Evolutionary conservation across 2,113 vertebrate genomes (phyloP).

Genomic region (Phalacrocorax brasilianus): DNA sequence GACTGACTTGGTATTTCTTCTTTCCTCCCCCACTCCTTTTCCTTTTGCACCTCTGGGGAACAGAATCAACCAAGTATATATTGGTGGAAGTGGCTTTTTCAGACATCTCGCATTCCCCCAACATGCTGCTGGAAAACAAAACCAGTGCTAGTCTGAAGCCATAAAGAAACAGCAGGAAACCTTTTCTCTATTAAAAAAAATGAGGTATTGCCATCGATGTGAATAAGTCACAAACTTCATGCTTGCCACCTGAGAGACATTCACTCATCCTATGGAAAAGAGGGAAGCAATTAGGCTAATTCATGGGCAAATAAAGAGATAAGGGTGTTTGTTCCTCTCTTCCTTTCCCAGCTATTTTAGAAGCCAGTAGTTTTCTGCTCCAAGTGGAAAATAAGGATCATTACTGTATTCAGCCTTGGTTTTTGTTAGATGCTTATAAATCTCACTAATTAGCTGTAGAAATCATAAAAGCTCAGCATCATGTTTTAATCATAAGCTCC

Average conservation of each 20-base stretch:
- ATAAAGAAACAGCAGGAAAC: not conserved
- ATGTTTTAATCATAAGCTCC: slow-evolving; percentile 64
- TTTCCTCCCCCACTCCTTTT: not conserved
- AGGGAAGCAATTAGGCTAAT: not conserved
- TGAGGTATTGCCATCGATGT: not conserved
- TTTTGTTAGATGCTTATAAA: slow-evolving; percentile 39
- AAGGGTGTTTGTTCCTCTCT: not conserved
- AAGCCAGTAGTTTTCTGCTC: not conserved
- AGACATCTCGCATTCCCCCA: not conserved
- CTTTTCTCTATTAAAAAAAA: not conserved
- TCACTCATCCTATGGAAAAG: not conserved
- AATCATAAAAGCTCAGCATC: slow-evolving; percentile 59
- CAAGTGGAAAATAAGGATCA: slow-evolving; percentile 40
- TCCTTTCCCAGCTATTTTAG: not conserved
- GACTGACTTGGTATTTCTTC: not conserved
- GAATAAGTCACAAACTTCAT: not conserved
- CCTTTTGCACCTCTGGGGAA: not conserved
- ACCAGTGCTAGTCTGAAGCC: not conserved
- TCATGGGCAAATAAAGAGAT: not conserved
- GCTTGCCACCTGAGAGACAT: not conserved
- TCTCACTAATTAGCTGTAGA: slow-evolving; percentile 64
- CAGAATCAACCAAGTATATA: not conserved
- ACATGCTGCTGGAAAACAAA: not conserved
- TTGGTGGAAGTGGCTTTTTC: slow-evolving; percentile 15
- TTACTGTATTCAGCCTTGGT: not conserved